A percentile compares a stretch with the other conserved stretches of the same genome.
phyloP scores from a whole-genome alignment of 1,140 invertebrate genomes.

The Ceratina calcarata region DNA sequence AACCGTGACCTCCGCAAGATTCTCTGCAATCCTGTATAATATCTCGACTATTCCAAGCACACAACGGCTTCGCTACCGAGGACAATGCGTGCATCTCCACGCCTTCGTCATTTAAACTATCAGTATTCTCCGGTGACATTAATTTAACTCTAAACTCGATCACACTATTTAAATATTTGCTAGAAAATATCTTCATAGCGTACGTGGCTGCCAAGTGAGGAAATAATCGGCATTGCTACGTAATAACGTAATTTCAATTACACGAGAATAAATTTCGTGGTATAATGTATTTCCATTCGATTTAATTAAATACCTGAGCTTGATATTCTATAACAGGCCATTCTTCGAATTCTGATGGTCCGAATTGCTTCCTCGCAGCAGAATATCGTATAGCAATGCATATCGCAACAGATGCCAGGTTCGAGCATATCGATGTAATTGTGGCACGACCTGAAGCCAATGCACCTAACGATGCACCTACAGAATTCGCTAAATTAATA shows the following conservation, averaged over 20 bases:
- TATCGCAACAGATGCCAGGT: constrained; percentile 87
- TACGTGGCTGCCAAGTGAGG: constrained; percentile 93
- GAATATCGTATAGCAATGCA: constrained; percentile 95
- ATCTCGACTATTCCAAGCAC: constrained; percentile 91
- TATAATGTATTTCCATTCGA: neutral
- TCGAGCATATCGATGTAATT: constrained; percentile 86
- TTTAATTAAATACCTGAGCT: constrained; percentile 84
- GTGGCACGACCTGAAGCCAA: constrained; percentile 91
- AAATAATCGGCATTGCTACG: constrained; percentile 94
- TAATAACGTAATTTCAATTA: constrained; percentile 34
- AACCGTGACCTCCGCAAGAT: constrained; percentile 93
- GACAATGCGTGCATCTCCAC: constrained; percentile 95
- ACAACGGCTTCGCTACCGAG: constrained; percentile 92
- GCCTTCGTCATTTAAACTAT: constrained; percentile 69
- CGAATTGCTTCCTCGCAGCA: constrained; percentile 94
- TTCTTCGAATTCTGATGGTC: constrained; percentile 83
- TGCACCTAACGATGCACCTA: constrained; percentile 89
- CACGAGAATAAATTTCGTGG: constrained; percentile 2
- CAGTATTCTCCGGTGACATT: constrained; percentile 55
- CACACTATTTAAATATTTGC: constrained; percentile 72
- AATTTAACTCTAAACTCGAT: constrained; percentile 68
- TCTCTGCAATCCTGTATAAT: constrained; percentile 95
- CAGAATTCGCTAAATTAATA: neutral
- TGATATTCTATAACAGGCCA: constrained; percentile 97
- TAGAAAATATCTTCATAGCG: constrained; percentile 87